phyloP scores from a whole-genome alignment of 1,140 invertebrate species.

The Ceratina japonica region DNA sequence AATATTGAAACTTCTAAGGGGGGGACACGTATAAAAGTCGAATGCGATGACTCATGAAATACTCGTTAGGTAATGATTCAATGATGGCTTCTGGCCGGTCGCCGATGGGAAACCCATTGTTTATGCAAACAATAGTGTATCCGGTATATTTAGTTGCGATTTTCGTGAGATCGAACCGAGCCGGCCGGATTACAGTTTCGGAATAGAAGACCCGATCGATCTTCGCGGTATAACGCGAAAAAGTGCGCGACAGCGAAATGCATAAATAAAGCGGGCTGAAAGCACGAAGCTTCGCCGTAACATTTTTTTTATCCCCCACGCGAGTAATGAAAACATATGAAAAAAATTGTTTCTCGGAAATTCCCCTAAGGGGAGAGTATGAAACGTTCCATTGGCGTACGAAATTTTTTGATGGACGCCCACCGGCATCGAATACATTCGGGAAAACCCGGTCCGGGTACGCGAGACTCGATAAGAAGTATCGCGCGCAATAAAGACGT shows the following conservation, averaged over 20 bases:
- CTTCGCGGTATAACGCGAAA: neutral
- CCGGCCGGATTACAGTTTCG: neutral
- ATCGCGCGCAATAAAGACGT: too few relatives aligned
- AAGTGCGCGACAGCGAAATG: constrained; percentile 28
- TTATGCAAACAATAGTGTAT: constrained; percentile 42
- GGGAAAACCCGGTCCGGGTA: too few relatives aligned
- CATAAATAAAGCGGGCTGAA: constrained; percentile 53
- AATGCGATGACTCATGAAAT: constrained; percentile 9
- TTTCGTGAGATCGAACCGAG: neutral
- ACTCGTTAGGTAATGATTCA: constrained; percentile 20
- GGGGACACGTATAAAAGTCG: constrained; percentile 12
- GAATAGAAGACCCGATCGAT: constrained; percentile 14
- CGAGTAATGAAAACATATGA: constrained; percentile 37
- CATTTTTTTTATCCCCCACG: constrained; percentile 26
- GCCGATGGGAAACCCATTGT: constrained; percentile 17
- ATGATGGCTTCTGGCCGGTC: constrained; percentile 1
- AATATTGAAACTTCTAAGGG: too few relatives aligned
- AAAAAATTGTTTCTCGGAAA: constrained; percentile 18
- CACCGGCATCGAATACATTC: too few relatives aligned
- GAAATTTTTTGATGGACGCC: too few relatives aligned
- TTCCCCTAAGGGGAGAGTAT: constrained; percentile 10
- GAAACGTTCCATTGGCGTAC: constrained; percentile 13
- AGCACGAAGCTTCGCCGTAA: constrained; percentile 31
- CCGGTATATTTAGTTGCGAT: constrained; percentile 32
- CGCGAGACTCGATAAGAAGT: too few relatives aligned